These are phyloP conservation scores for Halcyon senegalensis DNA, from an alignment of 2,113 vertebrate species.

Conservation along the genomic window DNA sequence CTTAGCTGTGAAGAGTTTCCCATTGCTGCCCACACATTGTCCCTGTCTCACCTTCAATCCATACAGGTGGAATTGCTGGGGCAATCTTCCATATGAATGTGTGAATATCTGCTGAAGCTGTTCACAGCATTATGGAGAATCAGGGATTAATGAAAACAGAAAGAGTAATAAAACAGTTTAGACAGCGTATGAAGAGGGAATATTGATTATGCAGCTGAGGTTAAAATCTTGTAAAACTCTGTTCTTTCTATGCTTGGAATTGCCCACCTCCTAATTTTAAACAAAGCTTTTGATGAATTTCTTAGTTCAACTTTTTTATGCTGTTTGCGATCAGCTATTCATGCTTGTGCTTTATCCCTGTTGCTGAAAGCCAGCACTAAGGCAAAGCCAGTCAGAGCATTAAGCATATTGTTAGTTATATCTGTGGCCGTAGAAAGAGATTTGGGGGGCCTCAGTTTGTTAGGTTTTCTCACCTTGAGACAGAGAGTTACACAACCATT, in stretches of 20 bases:
- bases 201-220: background rate
- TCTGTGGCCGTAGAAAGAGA: background rate
- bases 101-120: background rate
- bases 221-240: background rate
- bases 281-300: background rate
- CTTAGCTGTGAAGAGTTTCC: background rate
- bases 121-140: background rate
- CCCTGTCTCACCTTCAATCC: background rate
- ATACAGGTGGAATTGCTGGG: background rate
- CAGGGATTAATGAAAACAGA: background rate
- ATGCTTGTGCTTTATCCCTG: background rate
- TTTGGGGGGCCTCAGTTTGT: background rate
- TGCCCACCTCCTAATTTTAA: background rate
- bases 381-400: background rate
- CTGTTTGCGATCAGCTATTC: background rate
- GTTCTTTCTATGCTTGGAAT: background rate
- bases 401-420: background rate
- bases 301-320: background rate
- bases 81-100: background rate
- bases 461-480: constrained; percentile 22
- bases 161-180: background rate
- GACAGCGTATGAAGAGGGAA: background rate
- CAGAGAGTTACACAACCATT: constrained; percentile 4
- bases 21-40: background rate
- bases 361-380: background rate